Base-by-base conservation (phyloP, 2,797 vertebrate species). In the Tokudaia muenninki region DNA sequence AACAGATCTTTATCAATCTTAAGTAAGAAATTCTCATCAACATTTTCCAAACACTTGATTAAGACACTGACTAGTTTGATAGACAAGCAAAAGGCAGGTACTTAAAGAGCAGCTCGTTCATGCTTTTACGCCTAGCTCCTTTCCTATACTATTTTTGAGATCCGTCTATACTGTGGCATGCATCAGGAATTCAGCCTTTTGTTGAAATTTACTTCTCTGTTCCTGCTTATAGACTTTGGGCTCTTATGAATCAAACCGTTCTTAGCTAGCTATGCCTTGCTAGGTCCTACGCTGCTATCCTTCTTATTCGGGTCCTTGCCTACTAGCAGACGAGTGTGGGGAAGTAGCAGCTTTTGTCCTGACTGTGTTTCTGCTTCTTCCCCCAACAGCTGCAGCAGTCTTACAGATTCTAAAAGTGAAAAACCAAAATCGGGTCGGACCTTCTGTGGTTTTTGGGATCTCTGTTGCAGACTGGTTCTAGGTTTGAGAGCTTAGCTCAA, bases 351-450 rank as follows among this genome's bases (percentile, higher is more conserved):
- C 10, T 1, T 22, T 79, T 91, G 47, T 75, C 21, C 31, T 29
- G n/a, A 47, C 50, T 87, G 41, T 87, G 41, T n/a, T 90, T 96
- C 50, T 72, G 14, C 5, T 52, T 75, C 75, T 41, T 83, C 37
- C 1, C 41, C 61, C 3, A 12, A 37, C 63, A 22, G 41, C 67
- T 93, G 24, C 22, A 34, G n/a, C 37, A 57, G 72, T 41, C 70
- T 57, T 88, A 72, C 14, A 44, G 63, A 92, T 91, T 95, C 8
- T 84, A 91, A 95, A 84, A 61, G 52, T 61, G 81, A 90, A 87
- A 31, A 70, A 81, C 34, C 29, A 80, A 91, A 83, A 52, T 81
- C 44, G 47, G 41, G 78, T 90, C 57, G 11, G 67, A 83, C 44
- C 41, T n/a, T 34, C 22, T 50, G 50, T 29, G 22, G 57, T 59